Base-by-base conservation (phyloP, 30 jellyfish, hydroid and myxozoan genomes). In the Hydractinia echinata region DNA sequence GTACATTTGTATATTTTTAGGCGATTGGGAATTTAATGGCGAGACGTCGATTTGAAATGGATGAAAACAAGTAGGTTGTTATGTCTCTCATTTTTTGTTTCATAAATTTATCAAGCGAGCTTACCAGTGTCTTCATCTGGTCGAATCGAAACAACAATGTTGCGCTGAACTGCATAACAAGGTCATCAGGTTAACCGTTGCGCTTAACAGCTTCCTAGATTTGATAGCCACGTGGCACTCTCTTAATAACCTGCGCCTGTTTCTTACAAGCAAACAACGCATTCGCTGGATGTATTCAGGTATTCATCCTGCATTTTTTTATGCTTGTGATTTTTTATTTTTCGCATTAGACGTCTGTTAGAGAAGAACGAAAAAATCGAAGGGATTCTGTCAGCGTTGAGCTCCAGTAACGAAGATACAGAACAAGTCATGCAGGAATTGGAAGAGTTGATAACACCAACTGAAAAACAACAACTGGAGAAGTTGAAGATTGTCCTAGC, bases 281-380 rank as follows among this genome's bases (percentile, higher is more conserved):
- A n/a, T n/a, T n/a, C n/a, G n/a, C n/a, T n/a, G n/a, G n/a, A n/a
- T n/a, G n/a, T n/a, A n/a, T 30, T 30, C 44, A n/a, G n/a, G 44
- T 30, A 30, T 30, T 30, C 44, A 30, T 30, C 44, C 44, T 30
- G 44, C 44, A 2, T 30, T 30, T 30, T 30, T 64, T 64, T 13
- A n/a, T 7, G 19, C 8, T 64, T 13, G 16, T 64, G 3, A 58
- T 13, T 58, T n/a, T 16, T 16, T 64, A 7, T 7, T 53, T 53
- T 54, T 15, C 14, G 14, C 8, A 18, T 67, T 60, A 93, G 99
- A 54, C 94, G 99, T 14, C 76, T 93, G 55, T 66, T 87, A 30
- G 99, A 93, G 79, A 93, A 93, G 64, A 87, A 93, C 76, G 99
- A 93, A 54, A 84, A 87, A 64, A 93, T 93, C 55, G 96, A 93